Conservation (phyloP, 2,113 vertebrate species). For the Peromyscus polionotus region DNA sequence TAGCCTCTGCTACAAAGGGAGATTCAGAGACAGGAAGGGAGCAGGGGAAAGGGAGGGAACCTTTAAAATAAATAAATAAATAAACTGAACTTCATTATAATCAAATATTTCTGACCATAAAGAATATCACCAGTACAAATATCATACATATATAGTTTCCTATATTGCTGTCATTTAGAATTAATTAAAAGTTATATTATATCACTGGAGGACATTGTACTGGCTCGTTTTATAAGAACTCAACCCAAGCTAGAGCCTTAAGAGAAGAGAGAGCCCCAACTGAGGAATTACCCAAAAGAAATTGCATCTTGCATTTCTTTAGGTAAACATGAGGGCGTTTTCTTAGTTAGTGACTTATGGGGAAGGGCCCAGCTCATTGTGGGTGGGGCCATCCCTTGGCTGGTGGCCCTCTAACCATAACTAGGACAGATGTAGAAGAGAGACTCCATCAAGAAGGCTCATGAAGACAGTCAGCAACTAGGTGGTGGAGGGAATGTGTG, state of each 20-base stretch:
- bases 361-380: not conserved
- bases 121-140: not conserved
- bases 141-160: not conserved
- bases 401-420: not conserved
- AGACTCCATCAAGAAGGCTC: not conserved
- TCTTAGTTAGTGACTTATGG: not conserved
- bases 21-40: not conserved
- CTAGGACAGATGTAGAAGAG: not conserved
- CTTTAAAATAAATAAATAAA: not conserved
- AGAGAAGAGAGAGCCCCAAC: not conserved
- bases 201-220: not conserved
- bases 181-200: constrained; percentile 6
- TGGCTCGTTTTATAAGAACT: not conserved
- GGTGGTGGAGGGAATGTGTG: not conserved
- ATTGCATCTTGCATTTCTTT: not conserved
- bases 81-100: not conserved
- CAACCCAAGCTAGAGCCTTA: too few relatives aligned
- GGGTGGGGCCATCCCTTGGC: not conserved
- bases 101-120: constrained; percentile 6
- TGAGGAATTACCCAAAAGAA: not conserved
- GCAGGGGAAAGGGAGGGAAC: too few relatives aligned
- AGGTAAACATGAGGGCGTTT: not conserved
- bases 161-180: not conserved
- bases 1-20: not conserved
- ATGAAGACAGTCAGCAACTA: not conserved